These are phyloP conservation scores for Hemiscyllium ocellatum DNA, from an alignment of 2,113 vertebrate genomes.

Conservation along the genomic window DNA sequence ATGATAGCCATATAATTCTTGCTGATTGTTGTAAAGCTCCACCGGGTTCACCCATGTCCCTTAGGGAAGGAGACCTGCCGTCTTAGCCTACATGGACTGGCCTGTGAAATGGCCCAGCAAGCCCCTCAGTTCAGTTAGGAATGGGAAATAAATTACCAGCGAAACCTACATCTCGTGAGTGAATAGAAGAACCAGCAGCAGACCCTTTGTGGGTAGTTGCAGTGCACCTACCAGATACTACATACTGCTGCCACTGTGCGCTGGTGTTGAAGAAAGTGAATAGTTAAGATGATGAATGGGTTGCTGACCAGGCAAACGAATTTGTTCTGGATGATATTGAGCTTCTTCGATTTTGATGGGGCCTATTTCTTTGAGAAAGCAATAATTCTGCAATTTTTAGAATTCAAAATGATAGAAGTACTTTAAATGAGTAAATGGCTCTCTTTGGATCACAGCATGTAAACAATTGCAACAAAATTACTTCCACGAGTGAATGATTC, in stretches of 20 bases:
- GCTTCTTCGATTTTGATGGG: not conserved
- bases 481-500: slow-evolving; percentile 21
- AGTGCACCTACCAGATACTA: not conserved
- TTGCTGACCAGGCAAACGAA: not conserved
- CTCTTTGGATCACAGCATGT: slow-evolving; percentile 14
- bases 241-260: not conserved
- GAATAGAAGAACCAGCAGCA: too few species aligned
- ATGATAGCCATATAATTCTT: too few species aligned
- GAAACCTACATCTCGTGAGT: too few species aligned
- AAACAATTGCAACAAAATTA: not conserved
- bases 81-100: too few species aligned
- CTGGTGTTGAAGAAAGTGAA: not conserved
- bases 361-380: not conserved
- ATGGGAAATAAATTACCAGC: too few species aligned
- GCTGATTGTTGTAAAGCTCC: too few species aligned
- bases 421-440: not conserved
- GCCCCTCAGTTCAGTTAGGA: too few species aligned
- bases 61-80: too few species aligned
- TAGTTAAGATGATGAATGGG: not conserved
- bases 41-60: too few species aligned
- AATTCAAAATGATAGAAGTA: not conserved
- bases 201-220: too few species aligned
- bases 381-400: not conserved
- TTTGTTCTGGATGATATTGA: not conserved
- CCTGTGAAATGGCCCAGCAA: too few species aligned